Conservation (phyloP, 2,888 invertebrate genomes). For the Leucozona laternaria region DNA sequence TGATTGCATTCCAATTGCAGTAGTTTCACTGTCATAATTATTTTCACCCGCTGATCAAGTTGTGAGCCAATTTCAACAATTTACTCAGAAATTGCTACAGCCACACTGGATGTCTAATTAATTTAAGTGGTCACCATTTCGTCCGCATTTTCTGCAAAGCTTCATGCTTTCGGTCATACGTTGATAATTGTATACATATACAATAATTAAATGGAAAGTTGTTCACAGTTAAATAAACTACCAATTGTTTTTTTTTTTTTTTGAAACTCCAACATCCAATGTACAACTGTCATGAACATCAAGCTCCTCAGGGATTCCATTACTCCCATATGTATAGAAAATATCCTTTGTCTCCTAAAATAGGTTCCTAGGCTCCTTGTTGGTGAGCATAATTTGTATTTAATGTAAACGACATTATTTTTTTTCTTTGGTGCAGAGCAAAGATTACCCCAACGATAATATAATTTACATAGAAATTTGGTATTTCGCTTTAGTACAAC, state of each 20-base stretch:
- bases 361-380: not conserved
- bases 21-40: constrained; percentile 67
- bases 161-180: constrained; percentile 51
- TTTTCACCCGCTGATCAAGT: constrained; percentile 56
- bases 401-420: constrained; percentile 40
- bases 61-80: constrained; percentile 50
- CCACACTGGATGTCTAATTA: constrained; percentile 64
- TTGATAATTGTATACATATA: constrained; percentile 52
- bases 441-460: constrained; percentile 39
- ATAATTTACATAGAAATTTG: constrained; percentile 72
- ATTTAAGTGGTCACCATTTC: constrained; percentile 63
- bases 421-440: not conserved
- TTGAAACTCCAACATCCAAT: constrained; percentile 30
- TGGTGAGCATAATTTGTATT: constrained; percentile 50
- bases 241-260: constrained; percentile 39
- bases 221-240: constrained; percentile 33
- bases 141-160: constrained; percentile 15
- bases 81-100: constrained; percentile 18
- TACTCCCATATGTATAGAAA: not conserved
- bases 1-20: constrained; percentile 42
- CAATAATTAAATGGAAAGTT: constrained; percentile 56
- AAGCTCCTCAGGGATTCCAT: constrained; percentile 7
- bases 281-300: constrained; percentile 19
- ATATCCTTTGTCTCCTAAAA: not conserved
- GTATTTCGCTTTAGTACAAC: constrained; percentile 30